A percentile compares a stretch with the other conserved stretches of the same genome.
phyloP scores from a whole-genome alignment of 2,113 vertebrate genomes.

The Ochotona princeps region DNA sequence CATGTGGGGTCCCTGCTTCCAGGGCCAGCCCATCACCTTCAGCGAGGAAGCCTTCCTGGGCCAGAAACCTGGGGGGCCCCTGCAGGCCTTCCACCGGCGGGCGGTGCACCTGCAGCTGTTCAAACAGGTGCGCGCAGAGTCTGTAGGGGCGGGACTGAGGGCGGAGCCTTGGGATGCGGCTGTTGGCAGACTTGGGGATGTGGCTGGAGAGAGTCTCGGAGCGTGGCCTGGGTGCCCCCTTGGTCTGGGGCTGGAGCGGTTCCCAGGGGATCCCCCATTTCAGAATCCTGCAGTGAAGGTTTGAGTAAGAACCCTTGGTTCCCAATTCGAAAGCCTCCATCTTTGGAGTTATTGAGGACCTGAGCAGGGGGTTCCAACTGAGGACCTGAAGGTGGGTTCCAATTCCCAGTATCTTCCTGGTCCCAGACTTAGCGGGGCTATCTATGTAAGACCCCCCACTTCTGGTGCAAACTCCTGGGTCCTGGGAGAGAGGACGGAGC shows the following conservation, averaged over 20 bases:
- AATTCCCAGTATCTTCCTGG: neutral
- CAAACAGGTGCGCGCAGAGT: conserved; percentile 88
- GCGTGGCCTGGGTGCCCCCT: neutral
- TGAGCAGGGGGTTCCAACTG: too few species aligned
- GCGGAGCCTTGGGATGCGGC: too few species aligned
- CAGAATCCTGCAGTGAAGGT: neutral
- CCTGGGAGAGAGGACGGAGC: too few species aligned
- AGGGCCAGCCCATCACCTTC: conserved; percentile 89
- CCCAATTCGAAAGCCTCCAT: neutral
- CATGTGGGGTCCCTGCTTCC: neutral
- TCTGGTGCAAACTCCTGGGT: too few species aligned
- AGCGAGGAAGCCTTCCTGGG: conserved; percentile 89
- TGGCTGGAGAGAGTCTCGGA: neutral
- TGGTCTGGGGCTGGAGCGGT: neutral
- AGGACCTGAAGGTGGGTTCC: neutral
- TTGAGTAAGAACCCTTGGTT: neutral
- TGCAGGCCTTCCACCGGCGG: conserved; percentile 89
- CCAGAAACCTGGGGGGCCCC: conserved; percentile 86
- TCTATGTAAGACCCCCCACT: neutral
- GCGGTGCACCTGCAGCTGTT: conserved; percentile 93
- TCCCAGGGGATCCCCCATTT: rapidly evolving
- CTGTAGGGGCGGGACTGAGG: too few species aligned
- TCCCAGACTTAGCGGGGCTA: neutral
- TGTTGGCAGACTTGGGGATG: too few species aligned
- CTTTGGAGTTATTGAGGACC: too few species aligned